Base-by-base conservation (phyloP, 1,140 invertebrate genomes). In the Callitettix versicolor region DNA sequence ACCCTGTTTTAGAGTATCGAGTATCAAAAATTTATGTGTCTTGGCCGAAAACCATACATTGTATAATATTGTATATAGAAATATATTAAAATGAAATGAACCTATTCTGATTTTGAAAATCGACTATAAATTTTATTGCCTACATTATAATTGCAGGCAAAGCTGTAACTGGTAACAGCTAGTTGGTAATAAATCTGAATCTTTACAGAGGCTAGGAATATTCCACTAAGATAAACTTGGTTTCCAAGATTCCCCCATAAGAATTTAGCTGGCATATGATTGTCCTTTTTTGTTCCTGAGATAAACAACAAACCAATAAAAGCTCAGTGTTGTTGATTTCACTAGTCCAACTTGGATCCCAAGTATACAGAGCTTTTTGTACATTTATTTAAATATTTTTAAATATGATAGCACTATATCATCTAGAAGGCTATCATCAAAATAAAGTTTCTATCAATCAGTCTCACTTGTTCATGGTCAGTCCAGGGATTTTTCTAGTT, bases 111-210 rank as follows among this genome's bases (percentile, higher is more conserved):
- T n/a, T n/a, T n/a, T n/a, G n/a, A n/a, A n/a, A n/a, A n/a, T n/a
- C n/a, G n/a, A n/a, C n/a, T n/a, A n/a, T n/a, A n/a, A n/a, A n/a
- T n/a, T n/a, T n/a, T n/a, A n/a, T n/a, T n/a, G n/a, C n/a, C n/a
- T n/a, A n/a, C n/a, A n/a, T n/a, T n/a, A n/a, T n/a, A n/a, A n/a
- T n/a, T n/a, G n/a, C n/a, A n/a, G n/a, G n/a, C n/a, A n/a, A n/a
- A n/a, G n/a, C n/a, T n/a, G n/a, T n/a, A n/a, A n/a, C n/a, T n/a
- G n/a, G n/a, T n/a, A n/a, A n/a, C n/a, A n/a, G n/a, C n/a, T n/a
- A n/a, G n/a, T 55, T 43, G 24, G 64, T 30, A 14, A 71, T 30
- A 61, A 69, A 69, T 46, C 57, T 40, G 57, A 69, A 71, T 51
- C 70, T 40, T 40, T 40, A 3, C 38, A 40, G 17, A 34, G n/a